Evolutionary conservation across 53 echinoderm and acorn worm species (phyloP).

Genomic region (Temnopleurus reevesii): DNA sequence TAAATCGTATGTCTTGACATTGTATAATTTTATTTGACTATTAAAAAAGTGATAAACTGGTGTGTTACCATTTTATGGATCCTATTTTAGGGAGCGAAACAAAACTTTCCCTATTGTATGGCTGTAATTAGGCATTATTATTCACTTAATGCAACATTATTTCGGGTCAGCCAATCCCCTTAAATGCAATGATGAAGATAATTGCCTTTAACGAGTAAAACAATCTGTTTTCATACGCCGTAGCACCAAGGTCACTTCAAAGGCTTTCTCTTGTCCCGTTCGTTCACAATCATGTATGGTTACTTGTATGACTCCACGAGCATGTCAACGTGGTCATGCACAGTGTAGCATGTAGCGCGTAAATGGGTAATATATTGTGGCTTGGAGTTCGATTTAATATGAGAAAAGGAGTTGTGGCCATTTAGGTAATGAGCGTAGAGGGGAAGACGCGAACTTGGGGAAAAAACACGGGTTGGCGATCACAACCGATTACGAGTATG

Average conservation of each 20-base stretch:
- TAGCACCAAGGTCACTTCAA: background rate
- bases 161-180: background rate
- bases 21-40: no score
- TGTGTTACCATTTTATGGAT: no score
- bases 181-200: background rate
- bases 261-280: background rate
- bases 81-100: no score
- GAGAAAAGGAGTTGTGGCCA: constrained; percentile 41
- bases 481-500: constrained; percentile 34
- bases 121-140: background rate
- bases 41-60: no score
- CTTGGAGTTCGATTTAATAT: constrained; percentile 42
- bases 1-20: no score
- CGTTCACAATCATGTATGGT: constrained; percentile 15
- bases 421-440: constrained; percentile 55
- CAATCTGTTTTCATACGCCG: background rate
- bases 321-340: constrained; percentile 46
- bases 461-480: constrained; percentile 22
- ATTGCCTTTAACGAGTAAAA: background rate
- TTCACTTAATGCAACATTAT: background rate
- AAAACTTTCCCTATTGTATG: background rate
- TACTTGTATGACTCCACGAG: background rate
- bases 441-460: background rate
- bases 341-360: constrained; percentile 50
- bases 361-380: constrained; percentile 55